Evolutionary conservation across 2,888 invertebrate genomes (phyloP).

Genomic region (Drosophila leonis): DNA sequence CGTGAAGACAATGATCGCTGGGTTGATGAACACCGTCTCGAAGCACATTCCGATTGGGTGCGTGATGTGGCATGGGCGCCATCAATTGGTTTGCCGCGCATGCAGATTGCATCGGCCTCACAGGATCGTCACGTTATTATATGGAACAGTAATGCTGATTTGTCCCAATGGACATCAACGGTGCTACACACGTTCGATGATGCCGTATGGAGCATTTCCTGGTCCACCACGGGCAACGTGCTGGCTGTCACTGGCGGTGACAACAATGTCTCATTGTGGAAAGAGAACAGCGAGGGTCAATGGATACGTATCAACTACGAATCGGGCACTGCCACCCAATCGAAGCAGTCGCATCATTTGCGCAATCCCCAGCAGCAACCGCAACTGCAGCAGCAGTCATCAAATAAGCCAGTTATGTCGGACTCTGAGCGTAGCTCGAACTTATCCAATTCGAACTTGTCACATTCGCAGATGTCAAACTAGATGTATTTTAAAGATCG

Average conservation of each 20-base stretch:
- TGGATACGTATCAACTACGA: constrained; percentile 97
- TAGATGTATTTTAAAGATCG: constrained; percentile 26
- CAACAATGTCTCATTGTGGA: constrained; percentile 98
- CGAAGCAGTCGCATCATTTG: constrained; percentile 56
- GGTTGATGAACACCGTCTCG: constrained; percentile 96
- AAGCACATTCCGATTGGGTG: constrained; percentile 99
- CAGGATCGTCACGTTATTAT: constrained; percentile 95
- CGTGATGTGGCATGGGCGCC: constrained; percentile 99
- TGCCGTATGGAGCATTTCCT: constrained; percentile 99
- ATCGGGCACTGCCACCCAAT: constrained; percentile 63
- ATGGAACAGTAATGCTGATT: constrained; percentile 92
- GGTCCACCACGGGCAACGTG: constrained; percentile 99
- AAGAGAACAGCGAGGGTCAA: constrained; percentile 95
- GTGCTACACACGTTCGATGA: constrained; percentile 97
- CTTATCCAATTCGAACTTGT: constrained; percentile 62
- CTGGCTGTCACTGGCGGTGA: constrained; percentile 99
- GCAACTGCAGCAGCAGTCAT: constrained; percentile 57
- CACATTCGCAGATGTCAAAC: constrained; percentile 68
- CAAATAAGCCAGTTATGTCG: constrained; percentile 57
- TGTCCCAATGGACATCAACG: constrained; percentile 93
- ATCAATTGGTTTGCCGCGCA: constrained; percentile 93
- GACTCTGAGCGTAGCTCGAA: constrained; percentile 72
- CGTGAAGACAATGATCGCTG: constrained; percentile 94
- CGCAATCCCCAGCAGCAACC: constrained; percentile 62
- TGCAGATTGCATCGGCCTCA: constrained; percentile 98